Base-by-base conservation (phyloP, 2,113 vertebrate genomes). In the Forbesichthys papilliferus region DNA sequence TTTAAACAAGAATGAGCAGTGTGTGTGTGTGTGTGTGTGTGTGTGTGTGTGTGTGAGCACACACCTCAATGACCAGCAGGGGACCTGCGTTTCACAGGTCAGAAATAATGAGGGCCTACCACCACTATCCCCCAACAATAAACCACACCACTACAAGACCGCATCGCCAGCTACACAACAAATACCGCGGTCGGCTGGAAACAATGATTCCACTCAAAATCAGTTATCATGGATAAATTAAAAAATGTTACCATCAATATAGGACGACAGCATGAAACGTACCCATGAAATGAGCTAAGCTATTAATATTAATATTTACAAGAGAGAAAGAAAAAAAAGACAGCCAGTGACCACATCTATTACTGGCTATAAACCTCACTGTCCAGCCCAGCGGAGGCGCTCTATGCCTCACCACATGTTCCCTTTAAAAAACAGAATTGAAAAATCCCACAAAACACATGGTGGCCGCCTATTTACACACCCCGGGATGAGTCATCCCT, bases 331-430 rank as follows among this genome's bases (percentile, higher is more conserved):
- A 11, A 3, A 76, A 76, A 60, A 3, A n/a, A 42, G 56, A 52
- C n/a, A 60, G 42, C 36, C 3, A 73, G 27, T 20, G 27, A 34
- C 16, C 51, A 46, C 16, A 16, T 46, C 52, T 13, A 16, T 58
- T 34, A 60, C 13, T 56, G 3, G 0, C 46, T 49, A 12, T 63
- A 61, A 64, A 48, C 12, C 59, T 68, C n/a, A 20, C 60, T 66
- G 73, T 71, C 46, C 16, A 59, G 27, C 55, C 5, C 64, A 48
- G n/a, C 46, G n/a, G n/a, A n/a, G n/a, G 61, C 20, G 71, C 20
- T 20, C 60, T 48, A 20, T 18, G 12, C 63, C 18, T 46, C 55
- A 73, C 54, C 46, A 20, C n/a, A 58, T 20, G 3, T 33, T 9
- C 47, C n/a, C 47, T 18, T 62, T 18, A 62, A 62, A 62, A 48